phyloP scores from a whole-genome alignment of 2,113 vertebrate genomes.

The Furnarius figulus region DNA sequence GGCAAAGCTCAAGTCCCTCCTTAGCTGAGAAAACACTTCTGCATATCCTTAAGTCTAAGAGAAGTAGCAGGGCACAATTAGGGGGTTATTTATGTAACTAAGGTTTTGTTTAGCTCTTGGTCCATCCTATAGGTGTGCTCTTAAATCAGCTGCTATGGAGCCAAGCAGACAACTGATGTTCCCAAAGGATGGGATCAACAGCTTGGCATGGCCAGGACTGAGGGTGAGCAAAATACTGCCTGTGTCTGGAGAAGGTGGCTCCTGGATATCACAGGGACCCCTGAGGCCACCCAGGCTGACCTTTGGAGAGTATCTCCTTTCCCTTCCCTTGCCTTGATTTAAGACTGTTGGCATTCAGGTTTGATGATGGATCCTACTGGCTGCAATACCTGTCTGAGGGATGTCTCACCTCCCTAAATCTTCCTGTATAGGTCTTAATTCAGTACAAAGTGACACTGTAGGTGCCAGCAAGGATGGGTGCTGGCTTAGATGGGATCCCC shows the following conservation, averaged over 20 bases:
- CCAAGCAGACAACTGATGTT: fast-evolving
- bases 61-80: not conserved
- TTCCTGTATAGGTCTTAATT: fast-evolving
- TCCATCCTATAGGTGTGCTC: not conserved
- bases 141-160: not conserved
- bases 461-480: not conserved
- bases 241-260: not conserved
- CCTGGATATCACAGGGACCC: not conserved
- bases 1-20: not conserved
- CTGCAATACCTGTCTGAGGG: not conserved
- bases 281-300: not conserved
- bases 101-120: not conserved
- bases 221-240: not conserved
- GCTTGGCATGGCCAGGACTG: not conserved
- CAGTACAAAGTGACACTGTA: not conserved
- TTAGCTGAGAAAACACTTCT: not conserved
- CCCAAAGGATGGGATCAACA: not conserved
- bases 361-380: not conserved
- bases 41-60: fast-evolving
- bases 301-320: not conserved
- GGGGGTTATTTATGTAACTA: not conserved
- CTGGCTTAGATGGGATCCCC: not conserved
- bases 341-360: not conserved
- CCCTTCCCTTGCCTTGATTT: not conserved
- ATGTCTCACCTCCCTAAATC: not conserved